Percentiles rank a stretch among this genome's conserved stretches.
phyloP scores from a whole-genome alignment of 1,140 invertebrate species.

The Pantala flavescens region DNA sequence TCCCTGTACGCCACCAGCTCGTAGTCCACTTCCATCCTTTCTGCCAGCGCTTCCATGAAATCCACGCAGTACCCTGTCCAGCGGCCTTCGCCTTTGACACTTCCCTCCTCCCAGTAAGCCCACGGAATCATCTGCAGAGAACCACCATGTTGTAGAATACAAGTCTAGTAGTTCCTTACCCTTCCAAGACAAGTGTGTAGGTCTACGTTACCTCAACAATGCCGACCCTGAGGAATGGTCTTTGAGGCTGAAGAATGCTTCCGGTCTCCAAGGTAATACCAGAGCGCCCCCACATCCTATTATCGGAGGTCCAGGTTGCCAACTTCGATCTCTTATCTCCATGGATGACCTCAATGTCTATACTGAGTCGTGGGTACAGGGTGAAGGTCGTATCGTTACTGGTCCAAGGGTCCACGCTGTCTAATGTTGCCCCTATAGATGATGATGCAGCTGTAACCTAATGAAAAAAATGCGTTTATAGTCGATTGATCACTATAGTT shows the following conservation, averaged over 20 bases:
- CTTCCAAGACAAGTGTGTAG: too few relatives aligned
- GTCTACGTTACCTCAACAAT: background rate
- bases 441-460: too few relatives aligned
- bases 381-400: background rate
- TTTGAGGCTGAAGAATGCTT: background rate
- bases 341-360: background rate
- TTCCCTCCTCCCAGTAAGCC: constrained; percentile 37
- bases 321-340: background rate
- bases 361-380: background rate
- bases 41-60: constrained; percentile 60
- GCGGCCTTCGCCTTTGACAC: constrained; percentile 37
- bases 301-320: background rate
- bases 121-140: constrained; percentile 45
- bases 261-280: background rate
- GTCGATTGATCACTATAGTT: too few relatives aligned
- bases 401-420: too few relatives aligned
- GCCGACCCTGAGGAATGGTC: background rate
- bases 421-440: too few relatives aligned
- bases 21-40: constrained; percentile 79
- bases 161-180: too few relatives aligned
- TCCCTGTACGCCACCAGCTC: constrained; percentile 59
- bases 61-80: constrained; percentile 91
- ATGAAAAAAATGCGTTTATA: too few relatives aligned
- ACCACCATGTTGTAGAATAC: too few relatives aligned
- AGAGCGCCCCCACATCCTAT: background rate